A percentile compares a stretch with the other conserved stretches of the same genome.
Evolutionary conservation across 2,113 vertebrate species (phyloP).

Genomic region (Laterallus jamaicensis): DNA sequence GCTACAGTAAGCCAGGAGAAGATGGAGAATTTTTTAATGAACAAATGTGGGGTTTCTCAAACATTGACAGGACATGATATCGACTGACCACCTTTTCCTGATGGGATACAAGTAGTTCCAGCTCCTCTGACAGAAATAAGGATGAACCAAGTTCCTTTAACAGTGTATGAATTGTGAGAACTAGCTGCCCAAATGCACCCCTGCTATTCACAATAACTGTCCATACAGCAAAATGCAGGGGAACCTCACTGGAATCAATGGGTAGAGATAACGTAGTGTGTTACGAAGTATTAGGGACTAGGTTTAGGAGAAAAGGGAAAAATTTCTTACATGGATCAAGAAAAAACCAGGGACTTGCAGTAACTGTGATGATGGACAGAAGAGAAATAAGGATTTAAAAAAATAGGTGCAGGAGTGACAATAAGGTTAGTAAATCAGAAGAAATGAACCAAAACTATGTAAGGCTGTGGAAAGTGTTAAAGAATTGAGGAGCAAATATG

Average conservation of each 20-base stretch:
- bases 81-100: not conserved
- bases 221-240: not conserved
- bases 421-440: not conserved
- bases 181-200: not conserved
- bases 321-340: not conserved
- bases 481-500: not conserved
- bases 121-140: not conserved
- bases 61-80: not conserved
- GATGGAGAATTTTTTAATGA: not conserved
- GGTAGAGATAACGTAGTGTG: not conserved
- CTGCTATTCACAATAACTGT: not conserved
- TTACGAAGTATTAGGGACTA: not conserved
- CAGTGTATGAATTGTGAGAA: not conserved
- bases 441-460: not conserved
- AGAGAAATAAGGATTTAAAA: not conserved
- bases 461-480: not conserved
- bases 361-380: not conserved
- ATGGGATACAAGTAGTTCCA: not conserved
- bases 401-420: not conserved
- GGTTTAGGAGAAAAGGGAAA: not conserved
- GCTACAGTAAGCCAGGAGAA: not conserved
- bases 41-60: not conserved
- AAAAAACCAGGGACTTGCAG: not conserved
- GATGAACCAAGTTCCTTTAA: not conserved
- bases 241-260: not conserved